These are phyloP conservation scores for Melikaiella ostensackeni DNA, from an alignment of 2,888 invertebrate genomes.

Conservation along the genomic window DNA sequence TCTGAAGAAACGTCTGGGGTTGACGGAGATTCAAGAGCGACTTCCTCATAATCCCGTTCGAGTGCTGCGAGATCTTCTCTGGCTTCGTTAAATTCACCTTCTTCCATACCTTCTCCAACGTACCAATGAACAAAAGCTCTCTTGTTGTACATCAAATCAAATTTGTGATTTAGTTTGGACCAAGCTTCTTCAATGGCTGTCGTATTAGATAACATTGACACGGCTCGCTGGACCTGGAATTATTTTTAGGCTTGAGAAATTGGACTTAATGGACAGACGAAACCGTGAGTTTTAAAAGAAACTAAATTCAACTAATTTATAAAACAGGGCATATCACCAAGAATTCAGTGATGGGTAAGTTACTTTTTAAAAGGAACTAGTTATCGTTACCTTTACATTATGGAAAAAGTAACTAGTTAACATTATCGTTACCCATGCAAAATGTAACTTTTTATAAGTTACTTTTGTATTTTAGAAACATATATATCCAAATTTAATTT, in stretches of 20 bases:
- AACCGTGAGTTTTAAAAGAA: neutral
- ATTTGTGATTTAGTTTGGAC: constrained; percentile 93
- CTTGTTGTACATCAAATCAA: constrained; percentile 97
- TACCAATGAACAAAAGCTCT: constrained; percentile 98
- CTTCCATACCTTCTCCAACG: constrained; percentile 92
- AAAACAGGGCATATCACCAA: too few species aligned
- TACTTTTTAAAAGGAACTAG: too few species aligned
- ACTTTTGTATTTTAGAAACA: too few species aligned
- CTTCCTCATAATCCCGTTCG: constrained; percentile 89
- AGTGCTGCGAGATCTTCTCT: constrained; percentile 90
- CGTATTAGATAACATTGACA: constrained; percentile 73
- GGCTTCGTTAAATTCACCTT: constrained; percentile 92
- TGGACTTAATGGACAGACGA: neutral
- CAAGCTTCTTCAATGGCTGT: constrained; percentile 73
- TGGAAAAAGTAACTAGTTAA: too few species aligned
- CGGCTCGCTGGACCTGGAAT: constrained; percentile 69
- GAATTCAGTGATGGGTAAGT: too few species aligned
- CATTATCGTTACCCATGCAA: too few species aligned
- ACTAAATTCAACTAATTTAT: neutral
- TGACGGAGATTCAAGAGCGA: constrained; percentile 83
- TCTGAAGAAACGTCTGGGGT: constrained; percentile 58
- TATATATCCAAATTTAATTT: too few species aligned
- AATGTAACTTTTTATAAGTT: too few species aligned
- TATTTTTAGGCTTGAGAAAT: neutral
- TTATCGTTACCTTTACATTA: too few species aligned